Base-by-base conservation (phyloP, 64 coral and sea anemone species). In the Pocillopora damicornis region DNA sequence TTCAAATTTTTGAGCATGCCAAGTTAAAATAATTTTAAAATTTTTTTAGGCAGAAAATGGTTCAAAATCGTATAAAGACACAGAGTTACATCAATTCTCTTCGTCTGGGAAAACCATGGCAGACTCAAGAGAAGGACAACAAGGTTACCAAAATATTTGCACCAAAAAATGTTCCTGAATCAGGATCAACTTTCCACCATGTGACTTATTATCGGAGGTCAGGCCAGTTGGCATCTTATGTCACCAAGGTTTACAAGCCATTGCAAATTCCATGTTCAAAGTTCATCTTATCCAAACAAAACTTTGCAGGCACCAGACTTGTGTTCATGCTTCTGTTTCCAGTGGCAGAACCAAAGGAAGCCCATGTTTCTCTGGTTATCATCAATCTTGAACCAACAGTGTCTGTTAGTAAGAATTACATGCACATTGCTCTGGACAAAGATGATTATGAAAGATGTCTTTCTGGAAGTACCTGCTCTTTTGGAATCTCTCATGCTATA, bases 321-420 rank as follows among this genome's bases (percentile, higher is more conserved):
- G 88, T 90, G 72, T 87, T 93, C n/a, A 87, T 85, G 79, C 75
- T 96, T 25, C 65, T 96, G 15, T 96, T 96, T 83, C 80, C 84
- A 9, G 18, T 88, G n/a, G 86, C 77, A 61, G 72, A 91, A 34
- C 88, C 91, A 75, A 82, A 82, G 60, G 73, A 78, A 66, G 74
- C 91, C 14, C 94, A 90, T 88, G 83, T 66, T 2, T 61, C 62
- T 9, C 90, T 96, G 84, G 83, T 96, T 20, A 93, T 66, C 58
- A 35, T 96, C 35, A 62, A 93, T 22, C 66, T 96, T 20, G 67
- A 88, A 8, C 45, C 58, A 0, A 4, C 63, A 72, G 89, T 96
- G 82, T 73, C 30, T 18, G 83, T 96, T 1, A 65, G 57, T 14
- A 81, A 77, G 42, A 96, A 96, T 90, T 74, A 90, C 14, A 63